phyloP scores from a whole-genome alignment of 2,797 vertebrate genomes.

The Poliocrania exsul region DNA sequence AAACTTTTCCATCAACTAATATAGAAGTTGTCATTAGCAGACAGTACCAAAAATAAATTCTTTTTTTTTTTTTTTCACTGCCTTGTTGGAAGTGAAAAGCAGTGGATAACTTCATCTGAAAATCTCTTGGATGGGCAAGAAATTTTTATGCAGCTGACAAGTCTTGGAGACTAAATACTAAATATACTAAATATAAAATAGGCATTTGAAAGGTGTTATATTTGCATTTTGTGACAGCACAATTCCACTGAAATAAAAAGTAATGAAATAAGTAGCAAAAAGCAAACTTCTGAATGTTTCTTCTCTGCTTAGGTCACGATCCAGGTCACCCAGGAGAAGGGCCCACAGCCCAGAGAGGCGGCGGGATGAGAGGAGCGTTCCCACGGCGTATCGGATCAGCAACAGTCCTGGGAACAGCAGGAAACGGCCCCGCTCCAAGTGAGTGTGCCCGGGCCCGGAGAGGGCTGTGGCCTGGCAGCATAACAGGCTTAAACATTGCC shows the following conservation, averaged over 20 bases:
- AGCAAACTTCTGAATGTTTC: background rate
- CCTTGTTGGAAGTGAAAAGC: background rate
- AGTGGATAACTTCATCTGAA: background rate
- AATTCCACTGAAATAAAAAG: background rate
- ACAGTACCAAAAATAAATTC: background rate
- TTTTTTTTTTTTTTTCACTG: background rate
- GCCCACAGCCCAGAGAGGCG: conserved; percentile 83
- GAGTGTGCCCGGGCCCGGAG: background rate
- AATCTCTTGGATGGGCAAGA: background rate
- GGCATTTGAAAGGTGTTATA: background rate
- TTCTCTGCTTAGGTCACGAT: conserved; percentile 75
- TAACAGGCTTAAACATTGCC: background rate
- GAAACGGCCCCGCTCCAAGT: conserved; percentile 90
- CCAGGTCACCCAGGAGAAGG: conserved; percentile 87
- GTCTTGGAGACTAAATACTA: background rate
- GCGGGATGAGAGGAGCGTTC: conserved; percentile 82
- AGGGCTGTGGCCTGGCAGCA: fast-evolving
- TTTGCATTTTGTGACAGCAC: background rate
- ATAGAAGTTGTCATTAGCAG: background rate
- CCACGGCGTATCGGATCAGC: conserved; percentile 83
- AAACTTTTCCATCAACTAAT: background rate
- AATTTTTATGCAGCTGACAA: background rate
- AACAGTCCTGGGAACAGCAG: conserved; percentile 83
- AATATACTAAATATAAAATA: background rate
- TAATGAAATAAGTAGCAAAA: background rate